These are phyloP conservation scores for Petroica traversi DNA, from an alignment of 2,113 vertebrate species.

Conservation along the genomic window DNA sequence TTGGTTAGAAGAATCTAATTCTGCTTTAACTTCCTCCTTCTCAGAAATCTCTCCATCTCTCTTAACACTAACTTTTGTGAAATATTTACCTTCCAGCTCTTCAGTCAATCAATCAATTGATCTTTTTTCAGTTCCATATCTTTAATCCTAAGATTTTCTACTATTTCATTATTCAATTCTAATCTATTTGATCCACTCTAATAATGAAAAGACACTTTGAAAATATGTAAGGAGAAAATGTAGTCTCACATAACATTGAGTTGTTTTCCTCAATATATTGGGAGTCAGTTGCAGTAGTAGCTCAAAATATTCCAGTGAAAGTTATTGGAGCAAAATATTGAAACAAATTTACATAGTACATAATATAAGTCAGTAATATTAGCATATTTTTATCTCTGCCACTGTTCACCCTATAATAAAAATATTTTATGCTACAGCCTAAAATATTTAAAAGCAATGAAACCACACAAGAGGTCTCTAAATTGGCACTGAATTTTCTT, in stretches of 20 bases:
- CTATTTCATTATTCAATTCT: neutral
- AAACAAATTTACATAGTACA: neutral
- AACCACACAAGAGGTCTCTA: neutral
- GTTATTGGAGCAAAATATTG: neutral
- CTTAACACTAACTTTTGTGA: neutral
- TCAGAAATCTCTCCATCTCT: neutral
- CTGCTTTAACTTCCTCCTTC: neutral
- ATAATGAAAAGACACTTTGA: neutral
- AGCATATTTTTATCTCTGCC: neutral
- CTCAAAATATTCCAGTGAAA: neutral
- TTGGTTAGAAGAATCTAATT: neutral
- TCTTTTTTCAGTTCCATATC: neutral
- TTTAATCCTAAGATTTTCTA: neutral
- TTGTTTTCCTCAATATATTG: neutral
- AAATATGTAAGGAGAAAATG: neutral
- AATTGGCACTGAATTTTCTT: neutral
- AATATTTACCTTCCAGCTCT: neutral
- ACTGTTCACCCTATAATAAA: neutral
- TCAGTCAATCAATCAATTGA: neutral
- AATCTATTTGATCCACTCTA: neutral
- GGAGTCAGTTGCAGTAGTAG: neutral
- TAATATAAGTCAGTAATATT: neutral
- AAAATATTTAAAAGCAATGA: neutral
- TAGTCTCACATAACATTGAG: neutral
- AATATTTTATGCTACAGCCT: neutral